Percentiles rank a stretch among this genome's conserved stretches.
Conservation (phyloP, 2,888 invertebrate species). For the Drosophila diplacantha region DNA sequence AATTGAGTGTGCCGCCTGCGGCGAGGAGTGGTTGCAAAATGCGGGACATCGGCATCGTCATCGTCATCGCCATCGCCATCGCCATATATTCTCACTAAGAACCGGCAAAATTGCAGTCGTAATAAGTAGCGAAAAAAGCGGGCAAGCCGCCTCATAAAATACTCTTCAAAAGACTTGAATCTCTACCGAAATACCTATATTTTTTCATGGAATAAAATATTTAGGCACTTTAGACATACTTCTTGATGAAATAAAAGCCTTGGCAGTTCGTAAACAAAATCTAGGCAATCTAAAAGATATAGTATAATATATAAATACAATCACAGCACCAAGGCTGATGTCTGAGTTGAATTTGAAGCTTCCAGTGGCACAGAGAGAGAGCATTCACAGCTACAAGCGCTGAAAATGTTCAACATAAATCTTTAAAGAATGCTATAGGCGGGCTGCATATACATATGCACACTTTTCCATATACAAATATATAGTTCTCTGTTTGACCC, state of each 20-base stretch:
- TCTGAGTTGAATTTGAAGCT: background rate
- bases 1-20: slow-evolving; percentile 5
- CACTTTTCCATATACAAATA: background rate
- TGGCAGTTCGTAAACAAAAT: rapidly evolving
- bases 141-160: background rate
- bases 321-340: no score
- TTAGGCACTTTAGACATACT: no score
- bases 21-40: slow-evolving; percentile 2
- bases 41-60: slow-evolving; percentile 1
- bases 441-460: background rate
- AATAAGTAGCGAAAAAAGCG: slow-evolving; percentile 8
- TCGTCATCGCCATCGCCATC: background rate
- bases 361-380: background rate
- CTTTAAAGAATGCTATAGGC: slow-evolving; percentile 24
- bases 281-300: background rate
- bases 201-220: background rate
- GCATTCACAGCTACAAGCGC: slow-evolving; percentile 8
- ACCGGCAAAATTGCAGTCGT: slow-evolving; percentile 25
- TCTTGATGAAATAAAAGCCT: background rate
- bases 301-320: background rate
- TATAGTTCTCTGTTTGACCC: slow-evolving; percentile 10
- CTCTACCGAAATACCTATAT: no score
- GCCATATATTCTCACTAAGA: slow-evolving; percentile 27
- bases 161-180: background rate
- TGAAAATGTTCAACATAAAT: slow-evolving; percentile 35